Conservation (phyloP, 92 coral and sea anemone species). For the Muricea muricata region DNA sequence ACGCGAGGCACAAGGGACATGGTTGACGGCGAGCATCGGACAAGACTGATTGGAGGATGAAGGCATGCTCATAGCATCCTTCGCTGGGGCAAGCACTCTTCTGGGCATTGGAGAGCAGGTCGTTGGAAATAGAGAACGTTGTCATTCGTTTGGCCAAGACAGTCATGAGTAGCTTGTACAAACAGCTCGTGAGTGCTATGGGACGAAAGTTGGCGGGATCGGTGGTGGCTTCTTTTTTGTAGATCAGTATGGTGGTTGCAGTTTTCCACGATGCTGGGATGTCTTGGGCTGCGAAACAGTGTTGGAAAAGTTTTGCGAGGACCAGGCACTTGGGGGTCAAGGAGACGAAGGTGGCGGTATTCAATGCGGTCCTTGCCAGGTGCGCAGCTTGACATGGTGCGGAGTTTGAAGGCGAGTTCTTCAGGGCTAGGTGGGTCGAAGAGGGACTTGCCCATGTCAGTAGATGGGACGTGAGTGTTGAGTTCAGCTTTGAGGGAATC, state of each 20-base stretch:
- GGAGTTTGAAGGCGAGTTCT: no score
- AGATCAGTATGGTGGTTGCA: neutral
- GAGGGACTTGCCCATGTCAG: neutral
- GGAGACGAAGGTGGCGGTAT: no score
- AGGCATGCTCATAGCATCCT: no score
- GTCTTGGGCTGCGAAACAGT: neutral
- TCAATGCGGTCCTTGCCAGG: no score
- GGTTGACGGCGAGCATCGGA: neutral
- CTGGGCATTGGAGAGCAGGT: no score
- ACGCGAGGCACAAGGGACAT: no score
- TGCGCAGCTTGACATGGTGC: no score
- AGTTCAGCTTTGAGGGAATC: neutral
- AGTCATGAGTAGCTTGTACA: no score
- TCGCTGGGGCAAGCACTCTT: slow-evolving; percentile 2
- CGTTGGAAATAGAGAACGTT: no score
- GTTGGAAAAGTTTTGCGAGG: neutral
- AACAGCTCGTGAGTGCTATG: no score
- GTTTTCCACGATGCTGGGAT: neutral
- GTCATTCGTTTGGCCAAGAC: no score
- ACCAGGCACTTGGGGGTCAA: neutral
- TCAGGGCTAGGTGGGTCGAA: neutral
- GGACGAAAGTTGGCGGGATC: slow-evolving; percentile 13
- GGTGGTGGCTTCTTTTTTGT: neutral
- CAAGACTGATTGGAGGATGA: neutral
- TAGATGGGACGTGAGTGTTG: neutral